Base-by-base conservation (phyloP, 2,797 vertebrate species). In the Halcyon smyrnensis region DNA sequence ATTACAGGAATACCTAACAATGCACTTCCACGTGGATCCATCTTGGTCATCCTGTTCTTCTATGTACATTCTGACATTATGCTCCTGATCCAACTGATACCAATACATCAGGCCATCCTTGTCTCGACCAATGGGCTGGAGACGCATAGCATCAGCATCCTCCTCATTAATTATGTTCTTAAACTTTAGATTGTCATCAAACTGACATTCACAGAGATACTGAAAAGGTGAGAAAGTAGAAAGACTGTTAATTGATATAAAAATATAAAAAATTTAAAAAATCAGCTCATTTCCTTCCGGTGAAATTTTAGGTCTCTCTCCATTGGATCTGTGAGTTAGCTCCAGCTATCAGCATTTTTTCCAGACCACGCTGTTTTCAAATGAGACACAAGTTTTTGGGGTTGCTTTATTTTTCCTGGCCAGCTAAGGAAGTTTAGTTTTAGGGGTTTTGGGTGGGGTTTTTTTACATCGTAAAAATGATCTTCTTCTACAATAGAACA, bases 121-220 rank as follows among this genome's bases (percentile, higher is more conserved):
- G 97, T 99, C 99, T 80, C 99, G 98, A 11, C 99, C 99, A 8
- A 99, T 97, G 5, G 99, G 99, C 97, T 99, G 99, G 53, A 99
- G 97, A 8, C 99, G 99, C 99, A 99, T 99, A 89, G 98, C 98
- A 21, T 99, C 99, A 0, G 99, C 99, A 65, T 99, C 99, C 93
- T 99, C 99, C 91, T 99, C 99, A 0, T 99, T 99, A 83, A 99
- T 98, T 21, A 98, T 98, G 46, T 98, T 99, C 97, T 99, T 99
- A 96, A 99, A 99, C 97, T 99, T 99, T 2, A 99, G 98, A 98
- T 99, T 99, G 97, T 99, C 99, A 48, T 99, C 99, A 95, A 99
- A 99, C 97, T 99, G 99, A 98, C 99, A 99, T 97, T 99, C 99
- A 1, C 99, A 99, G 93, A 99, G 99, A 97, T 99, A 99, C 99